These are phyloP conservation scores for Phyllotis vaccarum DNA, from an alignment of 2,797 vertebrate genomes.

Conservation along the genomic window DNA sequence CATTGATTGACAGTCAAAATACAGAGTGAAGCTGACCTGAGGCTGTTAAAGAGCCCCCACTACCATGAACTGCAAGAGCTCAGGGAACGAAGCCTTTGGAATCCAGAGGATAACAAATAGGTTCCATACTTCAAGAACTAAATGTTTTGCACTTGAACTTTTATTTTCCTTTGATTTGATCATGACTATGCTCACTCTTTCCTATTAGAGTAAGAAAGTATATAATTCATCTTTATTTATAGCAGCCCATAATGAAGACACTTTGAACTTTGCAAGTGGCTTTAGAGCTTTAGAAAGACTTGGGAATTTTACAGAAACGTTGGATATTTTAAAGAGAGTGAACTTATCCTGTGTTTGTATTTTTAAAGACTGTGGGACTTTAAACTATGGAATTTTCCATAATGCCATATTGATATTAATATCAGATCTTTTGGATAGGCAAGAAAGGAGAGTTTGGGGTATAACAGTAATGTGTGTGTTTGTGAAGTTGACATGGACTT, in stretches of 20 bases:
- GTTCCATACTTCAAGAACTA: too few relatives aligned
- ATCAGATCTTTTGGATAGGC: not conserved
- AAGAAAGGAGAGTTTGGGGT: not conserved
- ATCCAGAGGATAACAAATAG: not conserved
- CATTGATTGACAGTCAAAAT: not conserved
- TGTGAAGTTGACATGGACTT: not conserved
- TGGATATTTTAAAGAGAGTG: not conserved
- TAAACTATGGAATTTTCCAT: not conserved
- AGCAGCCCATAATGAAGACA: not conserved
- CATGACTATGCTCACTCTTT: not conserved
- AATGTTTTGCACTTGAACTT: not conserved
- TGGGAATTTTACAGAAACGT: too few relatives aligned
- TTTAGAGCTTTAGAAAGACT: not conserved
- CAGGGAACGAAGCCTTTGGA: not conserved
- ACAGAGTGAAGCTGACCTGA: not conserved
- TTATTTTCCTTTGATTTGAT: not conserved
- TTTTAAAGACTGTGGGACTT: not conserved
- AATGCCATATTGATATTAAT: not conserved
- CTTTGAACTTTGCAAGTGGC: not conserved
- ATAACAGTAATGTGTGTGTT: not conserved
- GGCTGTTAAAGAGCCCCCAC: not conserved
- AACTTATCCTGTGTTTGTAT: not conserved
- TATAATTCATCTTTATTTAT: not conserved
- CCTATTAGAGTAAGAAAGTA: not conserved
- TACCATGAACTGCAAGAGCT: not conserved